phyloP scores from a whole-genome alignment of 2,113 vertebrate species.

The Dolichallabes microphthalmus region DNA sequence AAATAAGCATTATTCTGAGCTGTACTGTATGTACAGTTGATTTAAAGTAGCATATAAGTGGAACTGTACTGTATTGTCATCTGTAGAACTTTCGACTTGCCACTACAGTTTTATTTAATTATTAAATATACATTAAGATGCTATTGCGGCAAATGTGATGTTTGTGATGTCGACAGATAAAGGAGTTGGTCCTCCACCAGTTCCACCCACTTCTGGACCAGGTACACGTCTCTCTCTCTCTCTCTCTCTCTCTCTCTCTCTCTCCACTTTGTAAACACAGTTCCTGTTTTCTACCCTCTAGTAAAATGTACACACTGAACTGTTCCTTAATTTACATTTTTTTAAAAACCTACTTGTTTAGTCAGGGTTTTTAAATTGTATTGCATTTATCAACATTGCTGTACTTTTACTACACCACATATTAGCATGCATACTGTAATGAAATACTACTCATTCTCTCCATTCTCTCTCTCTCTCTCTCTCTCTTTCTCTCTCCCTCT shows the following conservation, averaged over 20 bases:
- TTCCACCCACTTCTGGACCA: constrained; percentile 73
- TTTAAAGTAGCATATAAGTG: not conserved
- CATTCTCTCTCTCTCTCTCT: not conserved
- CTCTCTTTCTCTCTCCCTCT: not conserved
- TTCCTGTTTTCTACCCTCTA: not conserved
- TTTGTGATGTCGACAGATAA: constrained; percentile 57
- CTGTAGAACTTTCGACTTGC: not conserved
- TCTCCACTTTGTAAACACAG: too few species aligned
- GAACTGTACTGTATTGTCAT: not conserved
- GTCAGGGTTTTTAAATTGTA: not conserved
- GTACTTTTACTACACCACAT: not conserved
- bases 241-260: not conserved
- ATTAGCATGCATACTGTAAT: not conserved
- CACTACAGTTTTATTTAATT: not conserved
- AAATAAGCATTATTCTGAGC: not conserved
- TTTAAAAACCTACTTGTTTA: not conserved
- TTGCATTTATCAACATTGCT: not conserved
- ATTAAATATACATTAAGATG: not conserved
- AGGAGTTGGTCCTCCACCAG: constrained; percentile 69
- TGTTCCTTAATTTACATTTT: not conserved
- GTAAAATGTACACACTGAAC: not conserved
- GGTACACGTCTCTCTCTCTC: constrained; percentile 55
- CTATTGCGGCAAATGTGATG: not conserved
- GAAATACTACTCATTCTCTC: not conserved
- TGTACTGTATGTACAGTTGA: not conserved